These are phyloP conservation scores for Xyrauchen texanus DNA, from an alignment of 2,113 vertebrate species.

Conservation along the genomic window DNA sequence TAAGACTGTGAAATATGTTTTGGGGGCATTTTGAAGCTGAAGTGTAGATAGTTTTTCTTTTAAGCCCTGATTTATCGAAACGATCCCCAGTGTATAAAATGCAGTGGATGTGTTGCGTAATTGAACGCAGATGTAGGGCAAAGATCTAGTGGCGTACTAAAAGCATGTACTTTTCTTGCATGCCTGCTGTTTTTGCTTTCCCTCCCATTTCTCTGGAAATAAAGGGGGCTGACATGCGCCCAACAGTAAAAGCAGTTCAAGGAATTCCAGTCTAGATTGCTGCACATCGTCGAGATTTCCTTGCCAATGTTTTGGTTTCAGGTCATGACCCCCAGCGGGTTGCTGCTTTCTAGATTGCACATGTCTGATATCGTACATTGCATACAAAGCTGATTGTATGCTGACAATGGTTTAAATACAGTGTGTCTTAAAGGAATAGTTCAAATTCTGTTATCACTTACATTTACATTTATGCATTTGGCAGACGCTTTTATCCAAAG, in stretches of 20 bases:
- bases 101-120: conserved; percentile 54
- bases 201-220: not conserved
- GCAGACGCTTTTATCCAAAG: too few relatives aligned
- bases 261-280: not conserved
- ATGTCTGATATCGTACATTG: too few relatives aligned
- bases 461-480: too few relatives aligned
- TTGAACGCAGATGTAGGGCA: conserved; percentile 62
- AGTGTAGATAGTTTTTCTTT: not conserved
- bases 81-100: not conserved
- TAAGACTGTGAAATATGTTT: too few relatives aligned
- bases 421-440: too few relatives aligned
- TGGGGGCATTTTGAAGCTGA: not conserved
- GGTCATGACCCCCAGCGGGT: conserved; percentile 37
- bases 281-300: conserved; percentile 23
- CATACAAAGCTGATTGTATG: too few relatives aligned
- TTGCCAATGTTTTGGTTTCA: conserved; percentile 43
- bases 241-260: not conserved
- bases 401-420: too few relatives aligned
- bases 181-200: not conserved
- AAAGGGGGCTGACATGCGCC: not conserved
- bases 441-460: too few relatives aligned
- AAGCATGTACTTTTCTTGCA: conserved; percentile 21
- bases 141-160: conserved; percentile 43
- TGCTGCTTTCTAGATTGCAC: too few relatives aligned
- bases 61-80: not conserved